Percentiles rank a stretch among this genome's conserved stretches.
Conservation (phyloP, 2,888 invertebrate genomes). For the Zele albiditarsus region DNA sequence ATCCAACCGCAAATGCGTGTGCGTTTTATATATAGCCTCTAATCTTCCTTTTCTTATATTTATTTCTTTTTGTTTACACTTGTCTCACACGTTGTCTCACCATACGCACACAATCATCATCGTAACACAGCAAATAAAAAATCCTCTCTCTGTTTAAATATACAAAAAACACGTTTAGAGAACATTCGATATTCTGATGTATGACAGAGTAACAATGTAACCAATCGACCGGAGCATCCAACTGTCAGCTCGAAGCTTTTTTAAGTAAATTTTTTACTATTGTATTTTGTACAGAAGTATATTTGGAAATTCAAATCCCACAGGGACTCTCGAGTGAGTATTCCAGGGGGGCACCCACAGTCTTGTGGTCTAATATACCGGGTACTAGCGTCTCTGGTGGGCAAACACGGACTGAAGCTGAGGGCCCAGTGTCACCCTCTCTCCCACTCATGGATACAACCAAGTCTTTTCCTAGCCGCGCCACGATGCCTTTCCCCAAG, state of each 20-base stretch:
- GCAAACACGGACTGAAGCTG: slow-evolving; percentile 71
- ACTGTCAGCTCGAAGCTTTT: not conserved
- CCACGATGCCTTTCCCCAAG: slow-evolving; percentile 43
- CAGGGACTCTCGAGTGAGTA: not conserved
- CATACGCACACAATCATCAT: not conserved
- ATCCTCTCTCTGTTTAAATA: not conserved
- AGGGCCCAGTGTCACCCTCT: slow-evolving; percentile 66
- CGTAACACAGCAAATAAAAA: not conserved
- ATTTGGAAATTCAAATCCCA: slow-evolving; percentile 1
- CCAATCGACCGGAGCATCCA: slow-evolving; percentile 5
- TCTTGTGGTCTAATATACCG: slow-evolving; percentile 5
- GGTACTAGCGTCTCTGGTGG: slow-evolving; percentile 66
- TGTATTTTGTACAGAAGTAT: not conserved
- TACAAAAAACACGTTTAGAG: slow-evolving; percentile 1
- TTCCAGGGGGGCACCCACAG: not conserved
- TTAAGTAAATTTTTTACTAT: not conserved
- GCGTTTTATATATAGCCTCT: not conserved
- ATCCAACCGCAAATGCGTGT: not conserved
- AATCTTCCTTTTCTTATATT: not conserved
- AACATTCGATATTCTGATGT: slow-evolving; percentile 5
- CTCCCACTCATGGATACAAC: slow-evolving; percentile 52
- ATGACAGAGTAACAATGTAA: slow-evolving; percentile 4
- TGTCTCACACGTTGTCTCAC: not conserved
- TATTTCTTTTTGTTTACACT: not conserved
- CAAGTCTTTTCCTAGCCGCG: slow-evolving; percentile 53